Percentiles rank a stretch among this genome's conserved stretches.
Conservation (phyloP, 2,888 invertebrate genomes). For the Lasioglossum oenotherae region DNA sequence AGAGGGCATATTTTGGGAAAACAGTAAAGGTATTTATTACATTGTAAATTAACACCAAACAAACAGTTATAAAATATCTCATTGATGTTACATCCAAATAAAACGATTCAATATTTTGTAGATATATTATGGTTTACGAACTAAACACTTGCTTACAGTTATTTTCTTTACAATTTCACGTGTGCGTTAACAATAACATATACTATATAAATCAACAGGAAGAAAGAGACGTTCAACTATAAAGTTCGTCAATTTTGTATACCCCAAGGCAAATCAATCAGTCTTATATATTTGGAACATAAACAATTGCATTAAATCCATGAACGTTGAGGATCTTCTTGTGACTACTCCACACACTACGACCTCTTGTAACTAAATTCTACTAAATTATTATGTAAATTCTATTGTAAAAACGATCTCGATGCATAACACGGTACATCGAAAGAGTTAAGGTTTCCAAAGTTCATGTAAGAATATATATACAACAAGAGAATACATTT, state of each 20-base stretch:
- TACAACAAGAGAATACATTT: constrained; percentile 49
- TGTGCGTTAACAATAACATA: constrained; percentile 38
- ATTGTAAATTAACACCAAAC: constrained; percentile 48
- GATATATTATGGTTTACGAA: constrained; percentile 26
- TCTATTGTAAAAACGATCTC: constrained; percentile 41
- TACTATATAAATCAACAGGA: constrained; percentile 47
- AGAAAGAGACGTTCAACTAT: constrained; percentile 52
- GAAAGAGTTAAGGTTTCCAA: constrained; percentile 26
- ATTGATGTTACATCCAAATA: constrained; percentile 44
- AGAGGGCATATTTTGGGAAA: constrained; percentile 67
- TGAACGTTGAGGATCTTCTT: constrained; percentile 33
- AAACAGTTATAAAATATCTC: constrained; percentile 58
- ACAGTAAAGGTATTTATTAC: constrained; percentile 66
- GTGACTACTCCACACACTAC: neutral
- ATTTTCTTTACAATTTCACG: constrained; percentile 4
- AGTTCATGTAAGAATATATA: constrained; percentile 44
- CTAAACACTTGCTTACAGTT: constrained; percentile 30
- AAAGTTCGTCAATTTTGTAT: constrained; percentile 43
- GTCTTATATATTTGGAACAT: constrained; percentile 75
- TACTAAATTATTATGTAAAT: neutral
- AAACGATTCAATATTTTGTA: constrained; percentile 50
- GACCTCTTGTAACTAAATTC: too few species aligned
- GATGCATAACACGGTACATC: constrained; percentile 21
- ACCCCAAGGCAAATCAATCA: constrained; percentile 79
- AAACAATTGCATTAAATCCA: constrained; percentile 27